Conservation (phyloP, 2,888 invertebrate genomes). For the Clitarchus hookeri region DNA sequence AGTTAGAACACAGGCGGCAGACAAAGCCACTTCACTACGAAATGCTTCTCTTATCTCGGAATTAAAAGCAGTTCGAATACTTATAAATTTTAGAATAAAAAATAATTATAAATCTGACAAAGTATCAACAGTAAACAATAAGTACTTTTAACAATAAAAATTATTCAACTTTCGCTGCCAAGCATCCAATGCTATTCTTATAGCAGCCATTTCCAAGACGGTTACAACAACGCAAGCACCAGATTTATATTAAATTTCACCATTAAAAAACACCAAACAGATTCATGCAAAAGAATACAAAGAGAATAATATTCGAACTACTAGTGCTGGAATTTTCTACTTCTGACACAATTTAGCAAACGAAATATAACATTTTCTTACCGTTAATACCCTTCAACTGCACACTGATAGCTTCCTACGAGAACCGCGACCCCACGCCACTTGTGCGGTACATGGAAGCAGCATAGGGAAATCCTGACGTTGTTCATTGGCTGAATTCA, state of each 20-base stretch:
- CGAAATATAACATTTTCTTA: constrained; percentile 64
- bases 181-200: constrained; percentile 58
- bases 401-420: constrained; percentile 64
- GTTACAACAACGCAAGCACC: constrained; percentile 52
- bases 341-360: constrained; percentile 58
- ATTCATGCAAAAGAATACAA: constrained; percentile 47
- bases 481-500: constrained; percentile 61
- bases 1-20: constrained; percentile 49
- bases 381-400: constrained; percentile 62
- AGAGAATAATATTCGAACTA: constrained; percentile 50
- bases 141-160: constrained; percentile 38
- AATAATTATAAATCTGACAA: constrained; percentile 48
- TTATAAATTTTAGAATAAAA: constrained; percentile 48
- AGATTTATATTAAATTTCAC: constrained; percentile 51
- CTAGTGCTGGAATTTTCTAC: constrained; percentile 36
- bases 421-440: constrained; percentile 68
- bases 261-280: constrained; percentile 47
- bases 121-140: constrained; percentile 42
- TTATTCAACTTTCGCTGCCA: constrained; percentile 28
- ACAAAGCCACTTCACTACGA: not conserved
- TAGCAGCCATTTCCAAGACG: constrained; percentile 60
- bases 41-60: not conserved
- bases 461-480: constrained; percentile 53
- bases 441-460: constrained; percentile 64
- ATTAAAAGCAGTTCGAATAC: not conserved